Evolutionary conservation across 2,888 invertebrate genomes (phyloP).

Genomic region (Habroteleia sp.): DNA sequence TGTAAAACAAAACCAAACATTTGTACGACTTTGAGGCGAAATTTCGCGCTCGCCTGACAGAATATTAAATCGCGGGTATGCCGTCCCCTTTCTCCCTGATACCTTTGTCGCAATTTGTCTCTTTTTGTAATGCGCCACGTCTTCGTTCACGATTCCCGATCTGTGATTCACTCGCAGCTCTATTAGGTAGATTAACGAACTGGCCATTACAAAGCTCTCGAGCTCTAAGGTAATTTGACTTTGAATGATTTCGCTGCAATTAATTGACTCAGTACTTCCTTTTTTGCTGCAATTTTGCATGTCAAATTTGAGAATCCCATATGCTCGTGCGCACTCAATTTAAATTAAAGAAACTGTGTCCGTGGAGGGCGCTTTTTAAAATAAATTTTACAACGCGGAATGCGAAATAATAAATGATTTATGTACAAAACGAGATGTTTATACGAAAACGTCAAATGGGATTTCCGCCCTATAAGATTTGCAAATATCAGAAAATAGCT

Average conservation of each 20-base stretch:
- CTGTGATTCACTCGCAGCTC: constrained; percentile 10
- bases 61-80: constrained; percentile 21
- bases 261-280: constrained; percentile 15
- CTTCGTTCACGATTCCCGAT: constrained; percentile 10
- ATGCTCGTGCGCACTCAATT: neutral
- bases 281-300: constrained; percentile 24
- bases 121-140: neutral
- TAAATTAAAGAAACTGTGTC: neutral
- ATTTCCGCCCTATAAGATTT: constrained; percentile 1
- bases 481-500: constrained; percentile 4
- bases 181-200: constrained; percentile 40
- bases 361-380: too few relatives aligned
- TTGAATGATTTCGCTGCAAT: constrained; percentile 36
- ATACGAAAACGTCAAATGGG: constrained; percentile 4
- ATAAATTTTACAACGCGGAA: neutral
- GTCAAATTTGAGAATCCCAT: constrained; percentile 1
- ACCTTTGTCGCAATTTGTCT: neutral
- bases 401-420: neutral
- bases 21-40: constrained; percentile 22
- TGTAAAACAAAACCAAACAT: constrained; percentile 24
- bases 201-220: constrained; percentile 29
- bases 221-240: constrained; percentile 35
- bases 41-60: constrained; percentile 8
- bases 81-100: constrained; percentile 3
- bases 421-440: neutral